phyloP scores from a whole-genome alignment of 2,797 vertebrate species.

The Siniperca undulata region DNA sequence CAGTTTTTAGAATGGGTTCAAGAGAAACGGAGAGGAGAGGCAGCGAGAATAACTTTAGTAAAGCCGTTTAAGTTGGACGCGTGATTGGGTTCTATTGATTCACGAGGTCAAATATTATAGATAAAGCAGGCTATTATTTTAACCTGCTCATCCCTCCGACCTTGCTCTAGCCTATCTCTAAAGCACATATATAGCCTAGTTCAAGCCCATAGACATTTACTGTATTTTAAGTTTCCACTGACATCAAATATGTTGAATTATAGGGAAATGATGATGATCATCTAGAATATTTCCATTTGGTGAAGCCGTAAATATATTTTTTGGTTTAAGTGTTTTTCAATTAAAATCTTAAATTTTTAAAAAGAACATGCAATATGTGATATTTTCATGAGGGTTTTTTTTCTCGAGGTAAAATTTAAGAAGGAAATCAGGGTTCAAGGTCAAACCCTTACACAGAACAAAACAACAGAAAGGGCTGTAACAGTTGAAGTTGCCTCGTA shows the following conservation, averaged over 20 bases:
- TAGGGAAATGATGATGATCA: background rate
- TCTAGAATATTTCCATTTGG: background rate
- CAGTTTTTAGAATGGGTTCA: background rate
- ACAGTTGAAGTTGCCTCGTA: too few relatives aligned
- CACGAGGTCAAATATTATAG: background rate
- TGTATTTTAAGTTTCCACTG: background rate
- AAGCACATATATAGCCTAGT: background rate
- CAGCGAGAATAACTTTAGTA: background rate
- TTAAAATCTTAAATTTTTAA: background rate
- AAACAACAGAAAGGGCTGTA: background rate
- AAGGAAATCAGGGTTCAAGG: background rate
- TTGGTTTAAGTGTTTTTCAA: background rate
- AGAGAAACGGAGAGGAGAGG: background rate
- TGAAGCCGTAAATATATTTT: background rate
- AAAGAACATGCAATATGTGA: background rate
- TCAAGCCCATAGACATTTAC: background rate
- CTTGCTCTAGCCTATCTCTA: background rate
- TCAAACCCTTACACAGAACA: background rate
- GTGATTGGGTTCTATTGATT: background rate
- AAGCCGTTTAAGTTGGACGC: background rate
- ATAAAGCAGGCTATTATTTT: background rate
- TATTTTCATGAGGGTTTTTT: background rate
- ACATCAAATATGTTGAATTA: background rate
- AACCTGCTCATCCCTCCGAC: background rate
- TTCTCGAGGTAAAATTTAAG: background rate